Evolutionary conservation across 2,113 vertebrate species (phyloP).

Genomic region (Micronycteris hirsuta): DNA sequence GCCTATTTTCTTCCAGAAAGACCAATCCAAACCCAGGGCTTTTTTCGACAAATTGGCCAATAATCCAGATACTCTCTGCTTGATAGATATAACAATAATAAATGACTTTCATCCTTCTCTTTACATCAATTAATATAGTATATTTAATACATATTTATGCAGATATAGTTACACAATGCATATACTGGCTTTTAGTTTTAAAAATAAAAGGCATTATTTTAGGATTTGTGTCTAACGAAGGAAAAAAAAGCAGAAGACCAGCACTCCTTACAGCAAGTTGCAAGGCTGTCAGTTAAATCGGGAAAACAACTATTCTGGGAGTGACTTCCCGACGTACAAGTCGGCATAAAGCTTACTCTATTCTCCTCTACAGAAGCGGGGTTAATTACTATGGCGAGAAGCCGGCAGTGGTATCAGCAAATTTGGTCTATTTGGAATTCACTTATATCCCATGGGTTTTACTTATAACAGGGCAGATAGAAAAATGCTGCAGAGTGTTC

Average conservation of each 20-base stretch:
- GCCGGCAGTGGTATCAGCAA: not conserved
- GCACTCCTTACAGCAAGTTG: not conserved
- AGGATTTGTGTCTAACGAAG: not conserved
- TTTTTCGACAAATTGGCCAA: not conserved
- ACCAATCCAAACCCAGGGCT: not conserved
- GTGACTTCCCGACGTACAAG: not conserved
- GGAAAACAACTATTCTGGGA: not conserved
- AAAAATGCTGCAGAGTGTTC: not conserved
- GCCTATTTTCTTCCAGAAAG: not conserved
- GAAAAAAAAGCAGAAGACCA: not conserved
- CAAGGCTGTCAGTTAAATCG: not conserved
- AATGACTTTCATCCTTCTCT: not conserved
- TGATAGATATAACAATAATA: not conserved
- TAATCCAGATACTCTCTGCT: not conserved
- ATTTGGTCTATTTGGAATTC: not conserved
- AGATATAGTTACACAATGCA: not conserved
- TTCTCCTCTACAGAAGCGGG: not conserved
- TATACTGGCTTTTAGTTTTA: not conserved
- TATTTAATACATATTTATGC: not conserved
- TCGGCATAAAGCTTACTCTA: not conserved
- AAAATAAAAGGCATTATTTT: constrained; percentile 43
- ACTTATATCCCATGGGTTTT: not conserved
- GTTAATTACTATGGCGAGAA: not conserved
- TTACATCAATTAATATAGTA: not conserved
- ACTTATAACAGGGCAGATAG: not conserved